Evolutionary conservation across 2,113 vertebrate genomes (phyloP), one percentile per base, ranked within the genome.

Genomic region (Dasyprocta punctata): DNA sequence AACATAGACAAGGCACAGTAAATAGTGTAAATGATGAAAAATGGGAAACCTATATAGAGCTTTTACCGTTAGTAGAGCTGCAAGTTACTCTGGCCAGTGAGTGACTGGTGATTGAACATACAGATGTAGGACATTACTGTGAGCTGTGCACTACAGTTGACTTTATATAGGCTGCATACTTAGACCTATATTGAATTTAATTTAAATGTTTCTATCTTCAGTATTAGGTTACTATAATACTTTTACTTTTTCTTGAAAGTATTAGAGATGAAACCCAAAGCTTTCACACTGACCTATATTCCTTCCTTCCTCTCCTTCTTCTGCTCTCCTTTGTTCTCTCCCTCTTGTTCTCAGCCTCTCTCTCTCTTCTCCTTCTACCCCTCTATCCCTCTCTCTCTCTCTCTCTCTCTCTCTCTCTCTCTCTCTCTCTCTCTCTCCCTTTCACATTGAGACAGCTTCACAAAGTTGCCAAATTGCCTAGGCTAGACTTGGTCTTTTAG

Each of bases 321-420:
- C 56, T 58, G 8, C 52, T 11, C 12, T 58, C 20, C 56, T 7
- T 58, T 22, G 14, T 14, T 67, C 33, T 9, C 3, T 33, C 26
- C 28, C 26, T 63, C 26, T 4, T 24, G 7, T 26, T 9, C 24
- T 28, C 61, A 12, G 5, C 3, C 61, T 11, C 4, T 58, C 61
- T 12, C 10, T 22, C 61, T 4, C 3, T 22, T 3, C 67, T 41
- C n/a, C 4, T 0, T 41, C 69, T 41, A 0, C 41, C 10, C 3
- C 7, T 38, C 38, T 73, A 4, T 41, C 16, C 7, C 2, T 20
- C 19, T 71, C 67, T 28, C 2, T 3, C 16, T 2, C 60, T 28
- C 22, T 26, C 54, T 56, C 14, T 33, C 63, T 33, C 2, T 33
- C 63, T 36, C 3, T 33, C 4, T 65, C 10, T 13, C 63, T 36